A percentile compares a stretch with the other conserved stretches of the same genome.
These are phyloP conservation scores for Brachionus koreanus DNA, from an alignment of 1,140 invertebrate species.

Conservation along the genomic window DNA sequence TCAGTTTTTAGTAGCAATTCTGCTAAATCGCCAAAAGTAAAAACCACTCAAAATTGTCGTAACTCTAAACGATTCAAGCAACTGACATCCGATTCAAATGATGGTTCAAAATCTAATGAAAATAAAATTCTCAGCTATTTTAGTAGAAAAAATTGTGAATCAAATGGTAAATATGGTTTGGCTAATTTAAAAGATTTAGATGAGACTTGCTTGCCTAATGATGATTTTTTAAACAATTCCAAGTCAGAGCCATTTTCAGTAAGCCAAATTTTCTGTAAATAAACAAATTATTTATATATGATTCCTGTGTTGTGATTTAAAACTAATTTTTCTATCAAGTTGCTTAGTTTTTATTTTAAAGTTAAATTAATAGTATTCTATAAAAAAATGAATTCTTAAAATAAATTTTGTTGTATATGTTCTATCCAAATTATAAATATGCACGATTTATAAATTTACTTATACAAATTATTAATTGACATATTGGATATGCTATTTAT, in stretches of 20 bases:
- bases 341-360: background rate
- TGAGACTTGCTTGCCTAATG: conserved; percentile 26
- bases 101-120: background rate
- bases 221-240: background rate
- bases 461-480: no score
- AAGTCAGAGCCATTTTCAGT: background rate
- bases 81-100: background rate
- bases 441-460: no score
- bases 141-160: background rate
- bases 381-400: no score
- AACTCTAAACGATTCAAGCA: conserved; percentile 13
- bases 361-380: no score
- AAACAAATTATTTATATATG: background rate
- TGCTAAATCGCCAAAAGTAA: background rate
- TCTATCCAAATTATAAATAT: no score
- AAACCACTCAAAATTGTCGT: background rate
- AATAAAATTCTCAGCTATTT: background rate
- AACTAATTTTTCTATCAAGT: background rate
- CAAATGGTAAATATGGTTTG: background rate
- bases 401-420: no score
- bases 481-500: no score
- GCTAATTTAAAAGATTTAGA: background rate
- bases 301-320: background rate
- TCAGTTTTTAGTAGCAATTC: background rate
- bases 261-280: background rate